A percentile compares a stretch with the other conserved stretches of the same genome.
Evolutionary conservation across 2,797 vertebrate genomes (phyloP).

Genomic region (Schizopygopsis pylzovi): DNA sequence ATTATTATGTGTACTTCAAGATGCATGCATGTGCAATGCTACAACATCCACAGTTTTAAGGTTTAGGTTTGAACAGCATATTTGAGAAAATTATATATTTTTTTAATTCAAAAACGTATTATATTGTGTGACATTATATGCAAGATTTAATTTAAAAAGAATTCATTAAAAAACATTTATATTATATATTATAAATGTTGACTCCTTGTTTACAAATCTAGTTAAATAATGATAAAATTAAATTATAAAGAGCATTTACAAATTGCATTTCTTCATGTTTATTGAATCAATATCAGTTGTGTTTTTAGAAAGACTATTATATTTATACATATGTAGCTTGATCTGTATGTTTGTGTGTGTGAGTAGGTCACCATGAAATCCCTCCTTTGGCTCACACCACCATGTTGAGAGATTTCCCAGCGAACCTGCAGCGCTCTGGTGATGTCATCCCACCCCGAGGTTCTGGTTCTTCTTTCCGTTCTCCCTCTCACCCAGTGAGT

Average conservation of each 20-base stretch:
- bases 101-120: not conserved
- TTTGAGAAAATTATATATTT: not conserved
- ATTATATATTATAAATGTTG: not conserved
- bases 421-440: slow-evolving; percentile 75
- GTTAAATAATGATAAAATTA: not conserved
- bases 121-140: not conserved
- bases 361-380: slow-evolving; percentile 89
- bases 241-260: not conserved
- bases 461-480: slow-evolving; percentile 59
- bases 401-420: slow-evolving; percentile 89
- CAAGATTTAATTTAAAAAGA: not conserved
- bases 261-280: not conserved
- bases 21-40: slow-evolving; percentile 1
- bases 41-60: slow-evolving; percentile 41
- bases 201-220: not conserved
- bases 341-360: slow-evolving; percentile 37
- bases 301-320: not conserved
- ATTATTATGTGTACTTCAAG: not conserved
- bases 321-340: slow-evolving; percentile 33
- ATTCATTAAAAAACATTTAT: not conserved
- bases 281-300: not conserved
- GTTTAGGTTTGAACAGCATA: not conserved
- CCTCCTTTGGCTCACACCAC: slow-evolving; percentile 95
- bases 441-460: slow-evolving; percentile 79
- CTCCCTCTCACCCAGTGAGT: slow-evolving; percentile 78